These are phyloP conservation scores for Tringa solitaria DNA, from an alignment of 2,113 vertebrate species.

Conservation along the genomic window DNA sequence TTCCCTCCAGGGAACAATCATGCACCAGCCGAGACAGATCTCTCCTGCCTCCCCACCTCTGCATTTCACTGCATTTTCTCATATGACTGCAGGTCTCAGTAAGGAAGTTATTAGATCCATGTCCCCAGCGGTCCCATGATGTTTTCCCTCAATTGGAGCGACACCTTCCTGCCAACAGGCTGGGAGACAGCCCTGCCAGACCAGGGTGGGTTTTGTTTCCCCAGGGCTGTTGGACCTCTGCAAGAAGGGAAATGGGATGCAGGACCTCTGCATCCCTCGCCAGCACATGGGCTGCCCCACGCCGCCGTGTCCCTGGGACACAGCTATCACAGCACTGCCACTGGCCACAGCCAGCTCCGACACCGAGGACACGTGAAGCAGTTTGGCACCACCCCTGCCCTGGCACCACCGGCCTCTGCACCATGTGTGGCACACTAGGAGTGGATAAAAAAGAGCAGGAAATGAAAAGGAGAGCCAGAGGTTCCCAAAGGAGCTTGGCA, in stretches of 20 bases:
- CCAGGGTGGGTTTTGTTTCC: neutral
- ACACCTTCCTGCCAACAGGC: neutral
- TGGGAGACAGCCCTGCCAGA: neutral
- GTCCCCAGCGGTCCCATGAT: neutral
- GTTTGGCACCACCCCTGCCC: neutral
- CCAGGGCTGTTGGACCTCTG: neutral
- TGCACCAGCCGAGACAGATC: neutral
- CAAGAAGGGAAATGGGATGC: neutral
- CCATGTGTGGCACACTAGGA: neutral
- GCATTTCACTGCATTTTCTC: neutral
- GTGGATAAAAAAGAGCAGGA: neutral
- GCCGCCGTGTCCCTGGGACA: rapidly evolving
- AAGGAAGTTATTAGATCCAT: neutral
- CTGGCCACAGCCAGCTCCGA: neutral
- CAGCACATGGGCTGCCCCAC: neutral
- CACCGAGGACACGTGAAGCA: neutral
- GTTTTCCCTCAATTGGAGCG: neutral
- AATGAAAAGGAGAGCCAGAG: neutral
- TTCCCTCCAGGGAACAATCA: neutral
- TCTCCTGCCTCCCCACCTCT: neutral
- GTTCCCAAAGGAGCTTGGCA: neutral
- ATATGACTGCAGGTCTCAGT: neutral
- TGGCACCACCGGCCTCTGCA: neutral
- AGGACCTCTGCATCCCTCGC: neutral
- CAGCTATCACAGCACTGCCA: neutral